Evolutionary conservation across 2,888 invertebrate genomes (phyloP).

Genomic region (Pemphredon lugubris): DNA sequence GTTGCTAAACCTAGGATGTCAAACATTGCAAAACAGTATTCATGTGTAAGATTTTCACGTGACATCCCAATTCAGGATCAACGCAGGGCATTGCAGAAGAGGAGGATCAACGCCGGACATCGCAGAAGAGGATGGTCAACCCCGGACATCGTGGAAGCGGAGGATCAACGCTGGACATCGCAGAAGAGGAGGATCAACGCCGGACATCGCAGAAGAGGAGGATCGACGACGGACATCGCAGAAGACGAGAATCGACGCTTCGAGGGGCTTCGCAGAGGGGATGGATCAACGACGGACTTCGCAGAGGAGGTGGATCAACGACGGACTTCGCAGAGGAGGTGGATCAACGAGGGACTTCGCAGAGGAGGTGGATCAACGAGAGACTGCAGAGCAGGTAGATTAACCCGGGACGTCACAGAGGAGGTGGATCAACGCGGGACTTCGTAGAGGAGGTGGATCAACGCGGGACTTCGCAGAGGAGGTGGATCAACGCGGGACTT

Average conservation of each 20-base stretch:
- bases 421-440: constrained; percentile 3
- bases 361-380: background rate
- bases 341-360: background rate
- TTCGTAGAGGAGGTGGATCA: background rate
- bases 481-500: constrained; percentile 3
- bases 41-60: no score
- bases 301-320: no score
- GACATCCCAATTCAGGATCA: no score
- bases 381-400: no score
- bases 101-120: background rate
- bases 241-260: constrained; percentile 10
- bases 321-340: background rate
- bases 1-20: no score
- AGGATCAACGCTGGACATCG: constrained; percentile 12
- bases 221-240: constrained; percentile 1
- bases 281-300: background rate
- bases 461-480: background rate
- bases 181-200: background rate
- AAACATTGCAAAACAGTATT: no score
- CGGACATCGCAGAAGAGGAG: background rate
- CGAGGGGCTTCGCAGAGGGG: background rate
- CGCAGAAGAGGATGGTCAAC: no score
- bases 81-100: no score
- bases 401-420: background rate
- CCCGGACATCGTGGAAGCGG: background rate